Conservation (phyloP, 2,113 vertebrate genomes). For the Meleagris gallopavo region DNA sequence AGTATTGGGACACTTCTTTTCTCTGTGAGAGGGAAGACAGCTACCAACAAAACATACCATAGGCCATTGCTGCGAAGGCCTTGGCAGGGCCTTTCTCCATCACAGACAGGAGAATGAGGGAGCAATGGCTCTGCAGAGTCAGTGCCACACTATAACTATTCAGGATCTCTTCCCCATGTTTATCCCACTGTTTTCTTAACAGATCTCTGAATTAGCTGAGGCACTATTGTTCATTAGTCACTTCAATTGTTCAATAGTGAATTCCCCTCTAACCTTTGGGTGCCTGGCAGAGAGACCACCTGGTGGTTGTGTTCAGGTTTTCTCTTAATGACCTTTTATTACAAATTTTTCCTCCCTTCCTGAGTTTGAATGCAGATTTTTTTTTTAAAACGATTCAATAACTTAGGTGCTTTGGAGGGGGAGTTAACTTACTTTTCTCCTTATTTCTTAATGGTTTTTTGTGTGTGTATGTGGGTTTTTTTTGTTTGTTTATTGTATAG, state of each 20-base stretch:
- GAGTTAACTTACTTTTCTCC: constrained; percentile 46
- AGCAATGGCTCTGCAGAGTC: neutral
- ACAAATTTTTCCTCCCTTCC: constrained; percentile 54
- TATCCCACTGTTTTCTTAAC: neutral
- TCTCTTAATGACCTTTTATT: constrained; percentile 44
- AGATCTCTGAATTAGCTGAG: neutral
- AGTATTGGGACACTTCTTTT: fast-evolving
- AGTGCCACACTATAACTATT: neutral
- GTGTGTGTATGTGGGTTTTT: neutral
- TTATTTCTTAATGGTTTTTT: constrained; percentile 53
- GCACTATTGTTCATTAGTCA: fast-evolving
- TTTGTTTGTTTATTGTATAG: neutral
- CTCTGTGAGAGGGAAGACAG: neutral
- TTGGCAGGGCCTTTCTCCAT: neutral
- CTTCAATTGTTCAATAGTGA: neutral
- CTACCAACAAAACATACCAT: neutral
- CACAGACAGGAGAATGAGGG: neutral
- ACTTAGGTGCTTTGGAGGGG: constrained; percentile 17
- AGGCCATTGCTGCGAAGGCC: neutral
- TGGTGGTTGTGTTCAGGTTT: neutral
- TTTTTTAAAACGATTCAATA: constrained; percentile 59
- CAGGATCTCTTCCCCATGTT: neutral
- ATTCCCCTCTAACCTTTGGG: neutral
- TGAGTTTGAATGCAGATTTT: constrained; percentile 55
- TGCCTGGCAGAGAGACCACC: neutral